Evolutionary conservation across 30 jellyfish, hydroid and myxozoan species (phyloP).

Genomic region (Chironex yamaguchii): DNA sequence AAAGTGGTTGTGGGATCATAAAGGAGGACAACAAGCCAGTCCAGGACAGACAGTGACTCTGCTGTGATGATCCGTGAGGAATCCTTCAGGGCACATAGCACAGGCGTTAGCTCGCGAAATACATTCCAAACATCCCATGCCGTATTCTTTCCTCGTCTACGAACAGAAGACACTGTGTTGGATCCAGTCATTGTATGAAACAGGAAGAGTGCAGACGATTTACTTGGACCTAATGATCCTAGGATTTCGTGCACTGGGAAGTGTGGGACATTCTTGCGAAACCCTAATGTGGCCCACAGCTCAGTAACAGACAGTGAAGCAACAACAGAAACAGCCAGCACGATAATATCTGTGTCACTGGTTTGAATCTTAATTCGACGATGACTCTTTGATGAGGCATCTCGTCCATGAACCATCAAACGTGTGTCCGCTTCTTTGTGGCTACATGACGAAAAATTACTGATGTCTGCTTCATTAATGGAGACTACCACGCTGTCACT

Average conservation of each 20-base stretch:
- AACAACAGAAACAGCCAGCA: slow-evolving; percentile 8
- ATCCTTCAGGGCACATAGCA: slow-evolving; percentile 7
- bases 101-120: slow-evolving; percentile 4
- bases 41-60: slow-evolving; percentile 13
- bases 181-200: slow-evolving; percentile 32
- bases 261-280: slow-evolving; percentile 17
- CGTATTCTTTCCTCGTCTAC: slow-evolving; percentile 59
- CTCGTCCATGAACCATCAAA: slow-evolving; percentile 20
- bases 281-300: slow-evolving; percentile 52
- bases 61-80: slow-evolving; percentile 1
- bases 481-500: not conserved
- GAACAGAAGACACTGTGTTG: slow-evolving; percentile 49
- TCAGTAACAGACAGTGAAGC: slow-evolving; percentile 12
- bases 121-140: slow-evolving; percentile 61
- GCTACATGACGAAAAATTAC: slow-evolving; percentile 32
- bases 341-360: slow-evolving; percentile 63
- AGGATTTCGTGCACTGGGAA: slow-evolving; percentile 48
- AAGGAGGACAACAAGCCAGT: slow-evolving; percentile 22
- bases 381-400: slow-evolving; percentile 6
- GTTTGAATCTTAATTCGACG: slow-evolving; percentile 20
- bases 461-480: slow-evolving; percentile 1
- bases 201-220: not conserved
- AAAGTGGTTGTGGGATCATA: slow-evolving; percentile 21
- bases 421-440: slow-evolving; percentile 65
- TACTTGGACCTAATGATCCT: slow-evolving; percentile 8